Base-by-base conservation (phyloP, 2,113 vertebrate genomes). In the Sorex fumeus region DNA sequence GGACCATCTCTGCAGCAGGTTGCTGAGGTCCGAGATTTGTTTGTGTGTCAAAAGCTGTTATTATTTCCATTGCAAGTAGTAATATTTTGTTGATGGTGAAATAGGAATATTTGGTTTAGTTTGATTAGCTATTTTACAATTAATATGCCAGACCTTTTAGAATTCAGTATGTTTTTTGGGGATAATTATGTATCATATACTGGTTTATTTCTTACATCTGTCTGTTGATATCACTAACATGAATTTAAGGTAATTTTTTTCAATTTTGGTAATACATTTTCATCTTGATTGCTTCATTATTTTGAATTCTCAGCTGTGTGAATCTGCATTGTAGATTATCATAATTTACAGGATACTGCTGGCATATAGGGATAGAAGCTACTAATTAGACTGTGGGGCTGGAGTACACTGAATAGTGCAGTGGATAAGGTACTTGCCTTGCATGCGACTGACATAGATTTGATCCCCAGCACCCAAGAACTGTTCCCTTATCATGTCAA, bases 81-180 rank as follows among this genome's bases (percentile, higher is more conserved):
- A 81, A 34, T 86, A 40, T 45, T 93, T 96, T 57, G 15, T 85
- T 75, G 60, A 71, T 77, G 3, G 7, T 91, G n/a, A 86, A 86
- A 53, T 67, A 67, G 8, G n/a, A 81, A 23, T 75, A 30, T 47
- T 3, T 45, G 7, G 6, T 81, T 95, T 78, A 70, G 60, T 27
- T 72, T 40, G 12, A 34, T 92, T 34, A 72, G 27, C 67, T 82
- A 81, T 87, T 3, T 81, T 79, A 76, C 40, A 79, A 4, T 72
- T 45, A 16, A 36, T n/a, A 74, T 78, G 11, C 28, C 32, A 74
- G 16, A 28, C 34, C 18, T 92, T 93, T n/a, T 19, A 74, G 21
- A 93, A 91, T 87, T 91, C 9, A 92, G 1, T 64, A 70, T 70
- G 79, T 7, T 91, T 74, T 27, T 80, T 82, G 78, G 8, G 32